Base-by-base conservation (phyloP, 2,113 vertebrate species). In the Heterotilapia buettikoferi region DNA sequence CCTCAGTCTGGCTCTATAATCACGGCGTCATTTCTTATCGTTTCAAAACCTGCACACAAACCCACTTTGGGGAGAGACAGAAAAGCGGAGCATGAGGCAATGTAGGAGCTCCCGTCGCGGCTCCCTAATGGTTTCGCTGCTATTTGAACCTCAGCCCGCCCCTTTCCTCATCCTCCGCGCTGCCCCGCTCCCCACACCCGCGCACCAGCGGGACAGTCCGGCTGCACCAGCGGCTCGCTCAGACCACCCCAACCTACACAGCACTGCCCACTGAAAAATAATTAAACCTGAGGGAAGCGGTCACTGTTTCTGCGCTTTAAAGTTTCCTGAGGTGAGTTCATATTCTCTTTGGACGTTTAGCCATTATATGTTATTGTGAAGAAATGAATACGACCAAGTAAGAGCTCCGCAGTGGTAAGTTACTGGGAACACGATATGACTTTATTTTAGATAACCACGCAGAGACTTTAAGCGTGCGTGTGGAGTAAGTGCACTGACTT, bases 171-270 rank as follows among this genome's bases (percentile, higher is more conserved):
- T 63, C 82, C 84, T 85, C 87, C 84, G 85, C 84, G 85, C 90
- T 19, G 73, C 87, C 31, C 85, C 80, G 86, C 90, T 88, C 61
- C 73, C 3, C 92, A 50, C 76, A 86, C 63, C 84, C 47, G 76
- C 85, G 81, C 92, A 61, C 73, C 88, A 91, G 88, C 88, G 84
- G 86, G 82, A 89, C 91, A 90, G 93, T 90, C 85, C 92, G 86
- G 81, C 86, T 53, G 86, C 87, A 13, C 63, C 52, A 31, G 9
- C 82, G 59, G 85, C 82, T 50, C 80, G 1, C 83, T 76, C 92
- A 85, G 86, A 93, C 86, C 86, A 1, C 43, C 26, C 3, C 12
- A n/a, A 57, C 73, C 83, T 7, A 2, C 8, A 43, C 36, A 3
- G n/a, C 38, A 3, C 57, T 16, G 47, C 9, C 57, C 11, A 1